Evolutionary conservation across 2,888 invertebrate species (phyloP).

Genomic region (Entomobrya proxima): DNA sequence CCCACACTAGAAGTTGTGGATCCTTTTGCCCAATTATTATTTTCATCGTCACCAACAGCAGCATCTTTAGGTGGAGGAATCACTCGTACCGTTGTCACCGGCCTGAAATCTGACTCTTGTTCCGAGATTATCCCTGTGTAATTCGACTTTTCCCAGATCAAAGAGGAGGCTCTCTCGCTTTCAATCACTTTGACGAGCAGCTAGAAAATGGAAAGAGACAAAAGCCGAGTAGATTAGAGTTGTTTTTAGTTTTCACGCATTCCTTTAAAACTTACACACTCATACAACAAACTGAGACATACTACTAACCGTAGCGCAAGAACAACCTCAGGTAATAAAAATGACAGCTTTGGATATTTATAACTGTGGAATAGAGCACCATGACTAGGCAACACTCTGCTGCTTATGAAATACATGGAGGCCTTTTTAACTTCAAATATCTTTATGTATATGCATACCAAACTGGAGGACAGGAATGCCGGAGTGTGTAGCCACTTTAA

Average conservation of each 20-base stretch:
- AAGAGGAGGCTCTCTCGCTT: slow-evolving; percentile 72
- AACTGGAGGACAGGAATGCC: too few species aligned
- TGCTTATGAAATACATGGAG: too few species aligned
- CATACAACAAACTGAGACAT: too few species aligned
- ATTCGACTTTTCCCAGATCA: slow-evolving; percentile 74
- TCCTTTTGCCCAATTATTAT: slow-evolving; percentile 12
- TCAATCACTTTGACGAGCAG: slow-evolving; percentile 75
- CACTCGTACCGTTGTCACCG: slow-evolving; percentile 69
- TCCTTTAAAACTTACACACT: neutral
- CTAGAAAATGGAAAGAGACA: slow-evolving; percentile 50
- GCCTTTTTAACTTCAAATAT: too few species aligned
- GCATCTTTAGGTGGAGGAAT: neutral
- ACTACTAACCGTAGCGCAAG: too few species aligned
- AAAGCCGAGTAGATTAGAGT: neutral
- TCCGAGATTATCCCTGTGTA: slow-evolving; percentile 74
- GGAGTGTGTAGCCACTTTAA: too few species aligned
- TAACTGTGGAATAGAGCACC: too few species aligned
- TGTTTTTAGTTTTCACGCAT: neutral
- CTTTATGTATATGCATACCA: too few species aligned
- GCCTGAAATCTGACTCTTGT: slow-evolving; percentile 65
- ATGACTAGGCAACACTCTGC: too few species aligned
- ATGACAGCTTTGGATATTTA: too few species aligned
- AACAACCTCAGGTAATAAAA: too few species aligned
- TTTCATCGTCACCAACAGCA: slow-evolving; percentile 47
- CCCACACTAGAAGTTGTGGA: slow-evolving; percentile 16